These are phyloP conservation scores for Morone chrysops DNA, from an alignment of 2,113 vertebrate genomes.

Conservation along the genomic window DNA sequence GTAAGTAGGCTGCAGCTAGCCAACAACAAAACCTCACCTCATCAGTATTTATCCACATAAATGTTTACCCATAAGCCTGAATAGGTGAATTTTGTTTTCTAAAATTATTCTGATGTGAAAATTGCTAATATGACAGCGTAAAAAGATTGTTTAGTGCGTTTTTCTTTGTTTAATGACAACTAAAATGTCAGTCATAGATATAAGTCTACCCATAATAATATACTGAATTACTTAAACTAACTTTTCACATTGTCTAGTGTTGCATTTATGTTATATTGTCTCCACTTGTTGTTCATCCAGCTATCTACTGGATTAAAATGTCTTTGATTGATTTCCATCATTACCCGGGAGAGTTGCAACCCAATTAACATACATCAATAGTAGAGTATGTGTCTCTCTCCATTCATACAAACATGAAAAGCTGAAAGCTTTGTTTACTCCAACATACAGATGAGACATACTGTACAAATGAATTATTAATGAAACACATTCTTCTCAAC, in stretches of 20 bases:
- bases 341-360: not conserved
- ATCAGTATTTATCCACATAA: not conserved
- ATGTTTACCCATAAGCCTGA: not conserved
- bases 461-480: not conserved
- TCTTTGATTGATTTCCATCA: not conserved
- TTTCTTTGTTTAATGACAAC: too few species aligned
- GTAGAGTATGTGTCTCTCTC: not conserved
- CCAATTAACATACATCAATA: not conserved
- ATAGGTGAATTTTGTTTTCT: not conserved
- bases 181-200: too few species aligned
- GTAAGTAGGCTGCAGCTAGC: not conserved
- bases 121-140: too few species aligned
- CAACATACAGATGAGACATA: not conserved
- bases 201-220: not conserved
- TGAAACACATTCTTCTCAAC: not conserved
- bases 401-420: not conserved
- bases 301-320: not conserved
- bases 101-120: too few species aligned
- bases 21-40: not conserved
- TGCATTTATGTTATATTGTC: not conserved
- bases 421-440: slow-evolving; percentile 1
- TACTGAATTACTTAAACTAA: not conserved
- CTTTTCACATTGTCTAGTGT: not conserved
- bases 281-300: not conserved
- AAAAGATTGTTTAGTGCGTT: too few species aligned